Evolutionary conservation across 2,888 invertebrate species (phyloP), one percentile per base, ranked within the genome.

Genomic region (Catocala sponsa): DNA sequence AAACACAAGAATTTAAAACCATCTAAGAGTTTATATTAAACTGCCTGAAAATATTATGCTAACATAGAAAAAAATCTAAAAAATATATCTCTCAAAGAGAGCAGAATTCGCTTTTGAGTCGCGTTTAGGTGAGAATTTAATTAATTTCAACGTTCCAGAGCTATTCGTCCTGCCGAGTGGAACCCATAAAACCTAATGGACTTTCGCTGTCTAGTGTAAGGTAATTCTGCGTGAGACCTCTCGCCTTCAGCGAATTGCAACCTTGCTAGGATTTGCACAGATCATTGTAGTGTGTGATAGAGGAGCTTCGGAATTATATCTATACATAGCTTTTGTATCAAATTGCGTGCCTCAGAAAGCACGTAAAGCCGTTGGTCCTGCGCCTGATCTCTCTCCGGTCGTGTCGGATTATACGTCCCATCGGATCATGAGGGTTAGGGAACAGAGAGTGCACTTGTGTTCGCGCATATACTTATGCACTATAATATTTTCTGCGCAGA

Each of bases 111-210:
- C 81, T 80, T 86, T 85, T 80, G 75, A 85, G 81, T 84, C 79
- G 81, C 79, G 78, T 87, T 82, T 83, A 85, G 83, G 86, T 88
- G 88, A 78, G 87, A 89, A 91, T 91, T 91, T 91, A 92, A 93
- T 92, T 92, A 92, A 92, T 91, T 91, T 89, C 83, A 84, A 81
- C 88, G 85, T 85, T 89, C 84, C 83, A 63, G 86, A 82, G 85
- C 91, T 85, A 89, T 91, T 86, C 90, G 87, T 90, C 89, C 90
- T 87, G 84, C 80, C 78, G 86, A 87, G 89, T 84, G 69, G 58
- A 85, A 86, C 85, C 90, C 90, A 90, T 92, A 92, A 92, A 92
- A 92, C 91, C 88, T 93, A 93, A 93, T 93, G 93, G 93, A 92
- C 88, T 93, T 92, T 92, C 88, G 81, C 86, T 92, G 92, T 93